Base-by-base conservation (phyloP, 2,797 vertebrate species). In the Eutrigla gurnardus region DNA sequence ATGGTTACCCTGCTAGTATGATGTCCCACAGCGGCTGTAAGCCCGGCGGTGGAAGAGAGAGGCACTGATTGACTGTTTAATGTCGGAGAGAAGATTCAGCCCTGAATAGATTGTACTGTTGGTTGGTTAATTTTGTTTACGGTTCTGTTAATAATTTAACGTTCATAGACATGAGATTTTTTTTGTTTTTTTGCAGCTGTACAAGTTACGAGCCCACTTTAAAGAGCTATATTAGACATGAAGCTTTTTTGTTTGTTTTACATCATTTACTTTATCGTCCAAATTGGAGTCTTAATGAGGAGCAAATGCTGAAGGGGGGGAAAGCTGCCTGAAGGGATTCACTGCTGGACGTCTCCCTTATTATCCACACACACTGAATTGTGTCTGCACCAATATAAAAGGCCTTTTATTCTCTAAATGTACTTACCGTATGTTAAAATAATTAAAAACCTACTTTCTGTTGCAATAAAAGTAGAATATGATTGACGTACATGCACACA, bases 11-110 rank as follows among this genome's bases (percentile, higher is more conserved):
- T 55, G 71, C 77, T 64, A 37, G 36, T 55, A 40, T 64, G 72
- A 85, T 83, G 71, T 75, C 80, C 76, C 75, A 78, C 39, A 76
- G 85, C 85, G 78, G 77, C 86, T 68, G 77, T 73, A 60, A 43
- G 50, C 68, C 52, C 57, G 53, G 25, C 43, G 39, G 59, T 32
- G 61, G 81, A 13, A 57, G 0, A 65, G 5, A 45, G 3, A 52
- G 50, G 6, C 61, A 47, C 13, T 63, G 55, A 72, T 33, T 39
- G 53, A 39, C 58, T 65, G 65, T 60, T 45, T 25, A 36, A 50
- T n/a, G n/a, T 17, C 7, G 54, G 32, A 17, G 15, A 55, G 12
- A 25, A 37, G 37, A 65, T 10, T 6, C 7, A 7, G 25, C n/a
- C 59, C 18, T 36, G 8, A 60, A 43, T 17, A 32, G 7, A 57